Percentiles rank a stretch among this genome's conserved stretches.
Evolutionary conservation across 2,888 invertebrate species (phyloP).

Genomic region (Seira sanloemensis): DNA sequence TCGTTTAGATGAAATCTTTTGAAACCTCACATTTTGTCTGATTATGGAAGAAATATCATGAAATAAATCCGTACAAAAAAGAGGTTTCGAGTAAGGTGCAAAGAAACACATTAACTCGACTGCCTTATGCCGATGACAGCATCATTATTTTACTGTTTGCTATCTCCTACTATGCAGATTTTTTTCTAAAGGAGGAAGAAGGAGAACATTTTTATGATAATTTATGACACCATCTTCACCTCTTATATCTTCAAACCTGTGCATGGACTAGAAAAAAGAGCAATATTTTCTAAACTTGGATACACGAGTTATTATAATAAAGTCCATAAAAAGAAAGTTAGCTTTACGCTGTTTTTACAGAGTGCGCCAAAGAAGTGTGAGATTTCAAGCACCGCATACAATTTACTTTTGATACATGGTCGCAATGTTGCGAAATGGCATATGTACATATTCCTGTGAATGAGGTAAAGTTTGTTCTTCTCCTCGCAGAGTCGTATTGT

Average conservation of each 20-base stretch:
- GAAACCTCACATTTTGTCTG: constrained; percentile 25
- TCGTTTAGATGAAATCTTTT: too few species aligned
- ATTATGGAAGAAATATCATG: not conserved
- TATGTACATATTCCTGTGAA: too few species aligned
- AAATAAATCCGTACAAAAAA: not conserved
- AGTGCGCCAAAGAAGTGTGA: too few species aligned
- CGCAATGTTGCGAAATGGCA: too few species aligned
- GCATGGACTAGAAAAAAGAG: too few species aligned
- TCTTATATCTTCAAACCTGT: not conserved
- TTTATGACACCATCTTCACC: constrained; percentile 48
- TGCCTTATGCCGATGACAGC: not conserved
- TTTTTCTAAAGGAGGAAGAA: not conserved
- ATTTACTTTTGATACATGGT: not conserved
- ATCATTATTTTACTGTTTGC: not conserved
- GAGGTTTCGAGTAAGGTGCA: not conserved
- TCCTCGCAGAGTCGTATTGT: too few species aligned
- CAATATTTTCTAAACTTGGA: constrained; percentile 4
- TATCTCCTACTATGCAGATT: constrained; percentile 4
- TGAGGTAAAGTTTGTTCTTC: too few species aligned
- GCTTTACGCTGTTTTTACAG: too few species aligned
- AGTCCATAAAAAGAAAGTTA: constrained; percentile 4
- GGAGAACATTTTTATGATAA: constrained; percentile 26
- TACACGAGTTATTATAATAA: not conserved
- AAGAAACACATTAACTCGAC: not conserved
- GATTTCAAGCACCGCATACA: not conserved